Evolutionary conservation across 2,888 invertebrate genomes (phyloP).

Genomic region (Athalia cordata): DNA sequence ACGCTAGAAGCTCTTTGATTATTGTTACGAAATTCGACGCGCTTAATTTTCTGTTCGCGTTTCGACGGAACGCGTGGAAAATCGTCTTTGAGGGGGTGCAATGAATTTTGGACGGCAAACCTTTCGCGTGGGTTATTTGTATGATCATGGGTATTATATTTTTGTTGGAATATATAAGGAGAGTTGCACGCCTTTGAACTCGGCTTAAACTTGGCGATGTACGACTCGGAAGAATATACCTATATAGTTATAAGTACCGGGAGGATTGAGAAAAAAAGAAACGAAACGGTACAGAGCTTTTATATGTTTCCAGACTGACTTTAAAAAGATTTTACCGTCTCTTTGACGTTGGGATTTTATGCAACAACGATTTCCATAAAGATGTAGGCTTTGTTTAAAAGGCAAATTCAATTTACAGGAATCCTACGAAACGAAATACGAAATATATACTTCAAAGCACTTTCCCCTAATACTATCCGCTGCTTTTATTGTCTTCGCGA

Average conservation of each 20-base stretch:
- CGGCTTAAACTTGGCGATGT: slow-evolving; percentile 36
- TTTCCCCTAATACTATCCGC: not conserved
- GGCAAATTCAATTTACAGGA: slow-evolving; percentile 62
- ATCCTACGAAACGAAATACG: slow-evolving; percentile 46
- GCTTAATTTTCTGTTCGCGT: not conserved
- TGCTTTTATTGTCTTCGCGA: slow-evolving; percentile 5
- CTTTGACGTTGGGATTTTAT: slow-evolving; percentile 69
- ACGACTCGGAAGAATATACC: slow-evolving; percentile 10
- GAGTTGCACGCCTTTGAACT: slow-evolving; percentile 36
- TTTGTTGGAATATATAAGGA: not conserved
- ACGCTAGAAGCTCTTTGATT: not conserved
- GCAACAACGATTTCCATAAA: slow-evolving; percentile 67
- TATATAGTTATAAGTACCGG: not conserved
- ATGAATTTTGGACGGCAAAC: slow-evolving; percentile 22
- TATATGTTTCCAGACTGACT: slow-evolving; percentile 42
- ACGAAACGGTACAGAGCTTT: not conserved
- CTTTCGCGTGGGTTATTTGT: slow-evolving; percentile 3
- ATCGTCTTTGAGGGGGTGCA: not conserved
- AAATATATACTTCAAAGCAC: slow-evolving; percentile 29
- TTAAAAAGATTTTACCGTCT: slow-evolving; percentile 61
- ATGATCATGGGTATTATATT: not conserved
- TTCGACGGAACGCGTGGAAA: slow-evolving; percentile 19
- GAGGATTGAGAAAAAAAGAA: not conserved
- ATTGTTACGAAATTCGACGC: not conserved
- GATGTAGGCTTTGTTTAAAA: slow-evolving; percentile 67